Evolutionary conservation across 2,113 vertebrate species (phyloP).

Genomic region (Chaenogobius annularis): DNA sequence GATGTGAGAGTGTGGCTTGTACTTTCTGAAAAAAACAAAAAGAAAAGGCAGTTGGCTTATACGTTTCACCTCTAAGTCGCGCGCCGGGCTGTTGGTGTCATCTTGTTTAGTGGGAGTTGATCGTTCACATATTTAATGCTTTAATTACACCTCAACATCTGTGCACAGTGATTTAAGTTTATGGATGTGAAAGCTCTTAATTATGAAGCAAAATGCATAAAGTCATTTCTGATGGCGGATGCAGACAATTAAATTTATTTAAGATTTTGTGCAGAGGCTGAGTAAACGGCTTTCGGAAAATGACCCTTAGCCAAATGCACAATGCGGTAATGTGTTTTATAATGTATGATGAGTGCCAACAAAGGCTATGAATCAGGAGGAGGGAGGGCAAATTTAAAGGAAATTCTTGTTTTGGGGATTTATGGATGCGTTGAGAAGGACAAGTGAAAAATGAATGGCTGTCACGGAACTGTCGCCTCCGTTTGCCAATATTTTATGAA

Average conservation of each 20-base stretch:
- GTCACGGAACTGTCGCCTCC: conserved; percentile 9
- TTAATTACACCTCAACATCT: conserved; percentile 84
- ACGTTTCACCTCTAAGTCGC: conserved; percentile 74
- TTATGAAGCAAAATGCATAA: conserved; percentile 84
- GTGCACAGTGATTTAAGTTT: conserved; percentile 83
- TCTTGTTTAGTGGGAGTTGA: conserved; percentile 80
- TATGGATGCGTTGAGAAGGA: conserved; percentile 17
- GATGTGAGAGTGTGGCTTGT: conserved; percentile 10
- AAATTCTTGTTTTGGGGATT: conserved; percentile 31
- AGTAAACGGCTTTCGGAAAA: conserved; percentile 70
- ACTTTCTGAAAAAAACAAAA: conserved; percentile 28
- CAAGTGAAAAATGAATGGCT: conserved; percentile 10
- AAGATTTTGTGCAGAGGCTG: conserved; percentile 77
- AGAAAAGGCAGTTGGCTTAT: conserved; percentile 33
- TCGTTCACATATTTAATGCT: conserved; percentile 84
- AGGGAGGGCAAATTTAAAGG: conserved; percentile 25
- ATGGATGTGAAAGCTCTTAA: conserved; percentile 84
- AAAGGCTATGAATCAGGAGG: conserved; percentile 58
- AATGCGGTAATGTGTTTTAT: conserved; percentile 60
- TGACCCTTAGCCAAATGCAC: conserved; percentile 68
- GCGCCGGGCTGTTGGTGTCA: conserved; percentile 68
- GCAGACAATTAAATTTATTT: conserved; percentile 84
- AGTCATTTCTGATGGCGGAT: conserved; percentile 82
- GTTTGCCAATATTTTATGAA: conserved; percentile 8
- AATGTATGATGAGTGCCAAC: conserved; percentile 59